Percentiles rank a stretch among this genome's conserved stretches.
phyloP scores from a whole-genome alignment of 2,888 invertebrate genomes.

The Noctua comes region DNA sequence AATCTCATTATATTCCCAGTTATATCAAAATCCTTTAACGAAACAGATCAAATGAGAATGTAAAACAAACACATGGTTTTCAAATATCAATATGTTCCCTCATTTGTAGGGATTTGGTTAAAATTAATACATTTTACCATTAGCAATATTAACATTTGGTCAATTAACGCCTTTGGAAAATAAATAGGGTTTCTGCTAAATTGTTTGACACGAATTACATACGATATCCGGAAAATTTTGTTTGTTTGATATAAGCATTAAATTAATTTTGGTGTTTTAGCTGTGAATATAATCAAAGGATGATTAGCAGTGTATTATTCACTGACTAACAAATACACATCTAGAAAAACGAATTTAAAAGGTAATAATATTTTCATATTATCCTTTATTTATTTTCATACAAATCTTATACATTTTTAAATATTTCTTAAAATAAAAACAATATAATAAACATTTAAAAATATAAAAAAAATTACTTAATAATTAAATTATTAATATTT shows the following conservation, averaged over 20 bases:
- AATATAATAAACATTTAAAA: too few relatives aligned
- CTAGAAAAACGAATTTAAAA: too few relatives aligned
- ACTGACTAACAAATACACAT: too few relatives aligned
- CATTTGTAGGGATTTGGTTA: constrained; percentile 7
- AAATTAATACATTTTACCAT: constrained; percentile 14
- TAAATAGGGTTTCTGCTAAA: constrained; percentile 12
- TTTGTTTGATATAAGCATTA: neutral
- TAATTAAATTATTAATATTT: too few relatives aligned
- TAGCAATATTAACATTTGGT: neutral
- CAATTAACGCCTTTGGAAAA: constrained; percentile 17
- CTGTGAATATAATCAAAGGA: neutral
- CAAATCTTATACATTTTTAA: too few relatives aligned
- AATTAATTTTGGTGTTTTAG: neutral
- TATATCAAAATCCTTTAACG: neutral
- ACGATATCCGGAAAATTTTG: neutral
- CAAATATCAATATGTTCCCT: constrained; percentile 7
- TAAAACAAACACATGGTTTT: constrained; percentile 9
- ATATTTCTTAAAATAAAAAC: too few relatives aligned
- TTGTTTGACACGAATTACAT: constrained; percentile 18
- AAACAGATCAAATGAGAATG: constrained; percentile 5
- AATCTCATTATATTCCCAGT: neutral
- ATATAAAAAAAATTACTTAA: too few relatives aligned
- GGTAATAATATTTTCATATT: too few relatives aligned
- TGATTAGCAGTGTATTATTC: too few relatives aligned
- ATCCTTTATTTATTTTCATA: too few relatives aligned